Evolutionary conservation across 2,888 invertebrate species (phyloP), one percentile per base, ranked within the genome.

Genomic region (Polydrusus cervinus): DNA sequence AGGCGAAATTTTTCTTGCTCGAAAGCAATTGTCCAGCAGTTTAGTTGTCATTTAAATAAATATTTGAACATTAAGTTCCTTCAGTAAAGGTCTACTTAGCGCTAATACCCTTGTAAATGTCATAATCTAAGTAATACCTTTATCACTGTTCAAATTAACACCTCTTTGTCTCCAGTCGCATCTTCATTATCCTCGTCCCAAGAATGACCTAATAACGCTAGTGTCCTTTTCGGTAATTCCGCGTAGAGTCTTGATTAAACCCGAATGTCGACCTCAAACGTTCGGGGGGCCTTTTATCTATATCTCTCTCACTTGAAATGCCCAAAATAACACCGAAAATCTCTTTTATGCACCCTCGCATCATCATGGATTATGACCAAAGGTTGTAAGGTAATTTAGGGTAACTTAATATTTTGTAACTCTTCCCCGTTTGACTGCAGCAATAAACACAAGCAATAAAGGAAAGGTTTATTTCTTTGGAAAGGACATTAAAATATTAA

Each of bases 301-400:
- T 34, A 3, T 34, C 10, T 34, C 34, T 10, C 34, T 34, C 34
- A 1, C 7, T 38, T 0, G 40, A 62, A 51, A 40, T 40, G 20
- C 62, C 70, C 34, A 60, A 62, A 61, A 70, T 70, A 61, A 61
- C 70, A 49, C 38, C 70, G 70, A 70, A 49, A 70, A 70, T 70
- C 70, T 61, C 49, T 30, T n/a, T 60, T 38, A 60, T 60, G 57
- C 57, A 60, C 57, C 68, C 25, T 47, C 60, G 57, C 47, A 57
- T 57, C 68, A 30, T 57, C 40, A 61, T 20, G 57, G 57, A 60
- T 60, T 38, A 60, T 60, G 57, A 30, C 47, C 47, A 16, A 30
- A 34, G 18, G 57, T 18, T 60, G 38, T 51, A 20, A 47, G 20
- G 47, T 61, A 62, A 61, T 70, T 70, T 70, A n/a, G 70, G 38